A percentile compares a stretch with the other conserved stretches of the same genome.
Evolutionary conservation across 2,113 vertebrate genomes (phyloP).

Genomic region (Boulengerochromis microlepis): DNA sequence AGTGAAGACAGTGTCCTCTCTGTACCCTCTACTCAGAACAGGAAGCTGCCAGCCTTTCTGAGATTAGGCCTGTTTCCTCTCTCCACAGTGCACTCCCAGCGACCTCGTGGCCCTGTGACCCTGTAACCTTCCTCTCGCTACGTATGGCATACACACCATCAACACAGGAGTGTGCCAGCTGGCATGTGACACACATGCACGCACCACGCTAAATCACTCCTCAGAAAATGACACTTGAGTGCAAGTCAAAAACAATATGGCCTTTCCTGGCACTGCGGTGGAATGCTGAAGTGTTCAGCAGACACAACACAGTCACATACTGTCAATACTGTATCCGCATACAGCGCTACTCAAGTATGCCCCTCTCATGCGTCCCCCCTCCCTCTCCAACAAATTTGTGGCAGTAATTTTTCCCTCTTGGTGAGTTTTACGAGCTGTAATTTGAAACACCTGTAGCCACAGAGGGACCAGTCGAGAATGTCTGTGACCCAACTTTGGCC

Average conservation of each 20-base stretch:
- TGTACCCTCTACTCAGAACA: slow-evolving; percentile 67
- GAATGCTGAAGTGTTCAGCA: slow-evolving; percentile 70
- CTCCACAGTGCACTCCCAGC: slow-evolving; percentile 55
- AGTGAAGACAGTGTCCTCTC: slow-evolving; percentile 65
- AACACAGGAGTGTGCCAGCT: slow-evolving; percentile 47
- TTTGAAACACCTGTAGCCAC: slow-evolving; percentile 74
- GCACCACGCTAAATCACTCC: slow-evolving; percentile 42
- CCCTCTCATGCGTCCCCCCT: background rate
- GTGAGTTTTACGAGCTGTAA: slow-evolving; percentile 70
- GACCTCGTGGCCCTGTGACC: slow-evolving; percentile 63
- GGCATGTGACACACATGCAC: slow-evolving; percentile 3
- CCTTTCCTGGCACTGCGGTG: slow-evolving; percentile 55
- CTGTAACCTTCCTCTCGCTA: slow-evolving; percentile 45
- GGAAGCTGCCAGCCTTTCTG: slow-evolving; percentile 75
- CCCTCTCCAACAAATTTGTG: slow-evolving; percentile 57
- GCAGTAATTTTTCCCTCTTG: slow-evolving; percentile 68
- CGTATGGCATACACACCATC: slow-evolving; percentile 57
- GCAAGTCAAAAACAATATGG: slow-evolving; percentile 70
- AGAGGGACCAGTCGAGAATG: slow-evolving; percentile 48
- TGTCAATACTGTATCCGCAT: slow-evolving; percentile 65
- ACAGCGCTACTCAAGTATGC: slow-evolving; percentile 7
- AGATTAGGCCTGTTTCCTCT: slow-evolving; percentile 76
- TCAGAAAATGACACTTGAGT: slow-evolving; percentile 52
- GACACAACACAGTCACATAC: slow-evolving; percentile 61
- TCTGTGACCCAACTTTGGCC: slow-evolving; percentile 40